These are phyloP conservation scores for Mantis religiosa DNA, from an alignment of 2,888 invertebrate genomes.

Conservation along the genomic window DNA sequence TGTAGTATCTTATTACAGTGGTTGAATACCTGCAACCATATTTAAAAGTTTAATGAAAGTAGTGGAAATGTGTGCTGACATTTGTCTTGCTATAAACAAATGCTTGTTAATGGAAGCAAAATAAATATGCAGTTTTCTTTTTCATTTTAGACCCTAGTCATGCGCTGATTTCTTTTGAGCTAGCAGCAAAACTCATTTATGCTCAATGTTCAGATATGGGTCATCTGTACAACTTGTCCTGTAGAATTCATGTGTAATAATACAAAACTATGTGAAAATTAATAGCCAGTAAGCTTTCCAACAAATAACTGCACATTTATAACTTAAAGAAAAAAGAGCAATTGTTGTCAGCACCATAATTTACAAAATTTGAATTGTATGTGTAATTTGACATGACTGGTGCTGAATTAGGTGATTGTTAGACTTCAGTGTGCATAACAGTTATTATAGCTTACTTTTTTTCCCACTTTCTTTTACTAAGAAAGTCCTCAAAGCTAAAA, in stretches of 20 bases:
- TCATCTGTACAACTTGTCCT: not conserved
- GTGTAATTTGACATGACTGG: constrained; percentile 8
- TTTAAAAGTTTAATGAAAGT: not conserved
- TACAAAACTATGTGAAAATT: constrained; percentile 5
- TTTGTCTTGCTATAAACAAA: not conserved
- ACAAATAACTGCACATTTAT: constrained; percentile 17
- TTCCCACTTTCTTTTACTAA: not conserved
- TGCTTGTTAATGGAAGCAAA: not conserved
- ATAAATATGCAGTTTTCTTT: constrained; percentile 7
- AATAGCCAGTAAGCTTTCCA: constrained; percentile 10
- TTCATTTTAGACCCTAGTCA: constrained; percentile 11
- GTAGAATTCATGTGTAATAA: not conserved
- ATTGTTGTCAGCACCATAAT: constrained; percentile 1
- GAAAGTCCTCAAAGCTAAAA: not conserved
- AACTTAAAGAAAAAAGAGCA: not conserved
- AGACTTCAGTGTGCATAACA: constrained; percentile 8
- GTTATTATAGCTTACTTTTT: constrained; percentile 1
- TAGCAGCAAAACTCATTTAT: not conserved
- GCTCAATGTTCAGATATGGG: not conserved
- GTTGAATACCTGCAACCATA: not conserved
- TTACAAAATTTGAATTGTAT: constrained; percentile 6
- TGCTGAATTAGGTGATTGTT: constrained; percentile 9
- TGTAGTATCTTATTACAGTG: not conserved
- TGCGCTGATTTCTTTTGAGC: not conserved
- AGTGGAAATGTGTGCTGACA: not conserved